Percentiles rank a stretch among this genome's conserved stretches.
phyloP scores from a whole-genome alignment of 2,113 vertebrate genomes.

The Jacana jacana region DNA sequence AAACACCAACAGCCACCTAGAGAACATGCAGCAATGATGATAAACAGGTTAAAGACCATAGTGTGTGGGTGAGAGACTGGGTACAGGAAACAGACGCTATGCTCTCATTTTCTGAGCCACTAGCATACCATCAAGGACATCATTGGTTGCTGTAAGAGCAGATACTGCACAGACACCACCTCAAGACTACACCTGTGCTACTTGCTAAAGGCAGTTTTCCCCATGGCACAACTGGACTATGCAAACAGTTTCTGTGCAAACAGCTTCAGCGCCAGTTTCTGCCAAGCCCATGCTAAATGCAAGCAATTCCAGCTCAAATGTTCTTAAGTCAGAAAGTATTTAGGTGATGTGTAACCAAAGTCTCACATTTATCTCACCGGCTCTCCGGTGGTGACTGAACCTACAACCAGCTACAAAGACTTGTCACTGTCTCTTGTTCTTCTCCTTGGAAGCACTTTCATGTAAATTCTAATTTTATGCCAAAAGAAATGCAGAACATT shows the following conservation, averaged over 20 bases:
- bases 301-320: not conserved
- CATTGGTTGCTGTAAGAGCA: not conserved
- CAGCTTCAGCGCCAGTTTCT: conserved; percentile 42
- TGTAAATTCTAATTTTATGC: not conserved
- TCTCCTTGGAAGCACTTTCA: not conserved
- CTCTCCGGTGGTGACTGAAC: not conserved
- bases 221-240: not conserved
- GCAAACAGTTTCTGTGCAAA: conserved; percentile 2
- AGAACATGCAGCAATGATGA: not conserved
- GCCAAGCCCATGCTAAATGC: conserved; percentile 46
- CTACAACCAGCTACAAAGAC: not conserved
- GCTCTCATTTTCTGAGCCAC: not conserved
- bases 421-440: not conserved
- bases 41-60: not conserved
- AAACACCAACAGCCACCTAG: not conserved
- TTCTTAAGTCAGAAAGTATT: not conserved
- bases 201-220: not conserved
- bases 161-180: not conserved
- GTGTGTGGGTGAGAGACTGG: not conserved
- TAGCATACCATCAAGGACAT: not conserved
- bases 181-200: not conserved
- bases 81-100: not conserved
- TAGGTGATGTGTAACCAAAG: not conserved
- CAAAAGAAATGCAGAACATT: not conserved
- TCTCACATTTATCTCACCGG: not conserved